Conservation (phyloP, 2,113 vertebrate genomes). For the Erythrolamprus reginae region DNA sequence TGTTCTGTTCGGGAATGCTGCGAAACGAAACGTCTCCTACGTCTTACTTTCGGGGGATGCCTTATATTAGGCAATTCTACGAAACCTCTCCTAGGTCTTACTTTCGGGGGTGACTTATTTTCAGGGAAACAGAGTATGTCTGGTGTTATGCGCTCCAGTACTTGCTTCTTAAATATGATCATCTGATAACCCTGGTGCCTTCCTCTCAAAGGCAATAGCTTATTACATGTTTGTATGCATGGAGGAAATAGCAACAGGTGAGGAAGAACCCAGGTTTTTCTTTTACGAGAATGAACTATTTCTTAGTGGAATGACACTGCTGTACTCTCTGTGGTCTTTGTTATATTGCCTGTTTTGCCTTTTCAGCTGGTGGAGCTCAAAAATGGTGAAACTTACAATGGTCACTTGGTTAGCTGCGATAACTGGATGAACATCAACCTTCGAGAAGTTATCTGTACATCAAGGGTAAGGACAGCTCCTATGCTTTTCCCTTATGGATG, state of each 20-base stretch:
- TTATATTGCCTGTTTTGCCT: not conserved
- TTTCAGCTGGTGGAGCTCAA: slow-evolving; percentile 94
- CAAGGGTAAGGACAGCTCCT: slow-evolving; percentile 72
- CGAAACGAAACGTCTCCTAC: no score
- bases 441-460: slow-evolving; percentile 96
- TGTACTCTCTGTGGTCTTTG: not conserved
- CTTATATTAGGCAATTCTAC: no score
- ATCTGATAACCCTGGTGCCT: not conserved
- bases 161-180: not conserved
- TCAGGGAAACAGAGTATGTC: no score
- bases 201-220: not conserved
- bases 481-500: not conserved
- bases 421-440: slow-evolving; percentile 99
- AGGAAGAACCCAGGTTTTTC: not conserved
- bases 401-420: slow-evolving; percentile 96
- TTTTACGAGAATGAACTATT: not conserved
- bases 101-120: no score
- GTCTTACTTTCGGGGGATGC: no score
- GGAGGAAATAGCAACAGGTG: not conserved
- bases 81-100: no score
- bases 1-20: no score
- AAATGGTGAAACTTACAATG: slow-evolving; percentile 96
- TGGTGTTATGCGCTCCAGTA: no score
- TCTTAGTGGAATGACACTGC: not conserved
- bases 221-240: not conserved